Evolutionary conservation across 1,140 invertebrate species (phyloP).

Genomic region (Drosophila persimilis): DNA sequence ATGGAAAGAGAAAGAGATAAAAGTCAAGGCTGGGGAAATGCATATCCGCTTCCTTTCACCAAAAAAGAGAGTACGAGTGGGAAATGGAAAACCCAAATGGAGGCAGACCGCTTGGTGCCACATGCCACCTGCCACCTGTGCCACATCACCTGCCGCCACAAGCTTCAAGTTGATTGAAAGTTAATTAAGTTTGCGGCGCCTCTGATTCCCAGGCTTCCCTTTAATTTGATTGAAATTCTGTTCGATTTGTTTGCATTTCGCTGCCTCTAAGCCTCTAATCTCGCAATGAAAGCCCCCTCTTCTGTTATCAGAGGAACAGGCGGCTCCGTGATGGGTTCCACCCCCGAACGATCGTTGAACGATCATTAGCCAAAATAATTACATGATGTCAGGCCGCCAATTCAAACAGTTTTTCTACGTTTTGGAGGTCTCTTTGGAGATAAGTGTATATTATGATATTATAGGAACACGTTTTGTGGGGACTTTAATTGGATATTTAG

Average conservation of each 20-base stretch:
- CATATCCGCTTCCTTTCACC: constrained; percentile 61
- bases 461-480: constrained; percentile 6
- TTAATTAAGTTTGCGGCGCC: constrained; percentile 37
- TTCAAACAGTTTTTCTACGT: constrained; percentile 14
- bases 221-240: constrained; percentile 2
- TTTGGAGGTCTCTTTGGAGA: constrained; percentile 18
- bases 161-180: constrained; percentile 43
- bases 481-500: constrained; percentile 19
- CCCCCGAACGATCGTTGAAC: constrained; percentile 44
- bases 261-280: constrained; percentile 11
- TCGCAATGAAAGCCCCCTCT: not conserved
- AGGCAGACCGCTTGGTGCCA: constrained; percentile 7
- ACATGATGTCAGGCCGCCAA: constrained; percentile 61
- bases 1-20: constrained; percentile 10
- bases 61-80: constrained; percentile 3
- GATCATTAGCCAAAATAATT: constrained; percentile 65
- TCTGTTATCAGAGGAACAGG: constrained; percentile 33
- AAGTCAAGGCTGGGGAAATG: constrained; percentile 29
- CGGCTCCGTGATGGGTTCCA: constrained; percentile 33
- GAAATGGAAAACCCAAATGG: constrained; percentile 26
- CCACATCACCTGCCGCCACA: constrained; percentile 11
- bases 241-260: constrained; percentile 3
- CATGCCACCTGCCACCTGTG: constrained; percentile 20
- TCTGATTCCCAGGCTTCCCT: constrained; percentile 16
- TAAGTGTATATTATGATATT: constrained; percentile 25